Evolutionary conservation across 1,140 invertebrate genomes (phyloP).

Genomic region (Papilio xuthus): DNA sequence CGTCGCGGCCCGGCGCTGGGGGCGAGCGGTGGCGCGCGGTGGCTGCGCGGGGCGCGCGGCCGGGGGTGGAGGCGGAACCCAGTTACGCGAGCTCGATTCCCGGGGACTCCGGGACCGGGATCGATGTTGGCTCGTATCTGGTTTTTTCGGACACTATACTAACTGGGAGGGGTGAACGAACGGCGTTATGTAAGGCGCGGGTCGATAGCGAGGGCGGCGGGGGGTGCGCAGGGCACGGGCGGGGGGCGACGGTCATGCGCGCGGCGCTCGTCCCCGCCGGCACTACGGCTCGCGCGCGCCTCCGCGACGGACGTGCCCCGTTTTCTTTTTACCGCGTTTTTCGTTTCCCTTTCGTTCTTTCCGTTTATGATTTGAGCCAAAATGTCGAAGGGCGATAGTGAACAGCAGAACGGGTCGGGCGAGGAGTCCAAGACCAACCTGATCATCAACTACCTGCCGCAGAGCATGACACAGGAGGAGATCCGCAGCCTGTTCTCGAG

Average conservation of each 20-base stretch:
- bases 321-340: conserved; percentile 79
- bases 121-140: conserved; percentile 76
- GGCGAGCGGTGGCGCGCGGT: not conserved
- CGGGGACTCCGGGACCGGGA: conserved; percentile 59
- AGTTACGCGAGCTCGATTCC: conserved; percentile 60
- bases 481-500: conserved; percentile 98
- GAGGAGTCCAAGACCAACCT: conserved; percentile 99
- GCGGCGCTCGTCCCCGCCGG: conserved; percentile 50
- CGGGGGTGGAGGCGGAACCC: conserved; percentile 46
- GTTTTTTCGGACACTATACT: conserved; percentile 81
- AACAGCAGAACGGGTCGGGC: conserved; percentile 86
- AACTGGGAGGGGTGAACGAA: conserved; percentile 78
- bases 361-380: conserved; percentile 83
- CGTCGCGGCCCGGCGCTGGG: not conserved
- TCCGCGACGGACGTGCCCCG: conserved; percentile 67
- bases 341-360: conserved; percentile 81
- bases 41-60: not conserved
- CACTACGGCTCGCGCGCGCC: conserved; percentile 73
- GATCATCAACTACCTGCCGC: conserved; percentile 99
- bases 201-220: conserved; percentile 58
- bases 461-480: conserved; percentile 99
- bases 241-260: conserved; percentile 55
- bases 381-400: conserved; percentile 91
- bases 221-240: too few species aligned
- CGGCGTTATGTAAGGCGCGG: conserved; percentile 75